Conservation (phyloP, 2,888 invertebrate species). For the Nomada hirtipes region DNA sequence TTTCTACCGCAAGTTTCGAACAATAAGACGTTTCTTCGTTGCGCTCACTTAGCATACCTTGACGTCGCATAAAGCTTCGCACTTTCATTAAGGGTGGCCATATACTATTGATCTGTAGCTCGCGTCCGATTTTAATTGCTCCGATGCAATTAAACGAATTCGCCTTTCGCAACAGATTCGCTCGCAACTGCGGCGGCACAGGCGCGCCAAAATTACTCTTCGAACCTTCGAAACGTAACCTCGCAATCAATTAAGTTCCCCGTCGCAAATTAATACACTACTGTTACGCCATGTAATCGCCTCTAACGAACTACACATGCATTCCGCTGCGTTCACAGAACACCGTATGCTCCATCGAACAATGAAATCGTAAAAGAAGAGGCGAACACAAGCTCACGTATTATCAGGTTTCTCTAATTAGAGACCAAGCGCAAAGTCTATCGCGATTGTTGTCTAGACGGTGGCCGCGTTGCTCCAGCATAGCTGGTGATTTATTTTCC, state of each 20-base stretch:
- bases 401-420: constrained; percentile 47
- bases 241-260: constrained; percentile 7
- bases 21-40: too few species aligned
- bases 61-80: too few species aligned
- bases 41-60: too few species aligned
- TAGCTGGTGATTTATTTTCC: constrained; percentile 20
- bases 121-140: too few species aligned
- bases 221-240: neutral
- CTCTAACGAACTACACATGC: too few species aligned
- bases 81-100: too few species aligned
- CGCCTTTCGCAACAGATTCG: too few species aligned
- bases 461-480: neutral
- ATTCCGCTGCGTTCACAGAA: neutral
- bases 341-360: neutral
- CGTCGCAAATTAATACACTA: neutral
- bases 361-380: neutral
- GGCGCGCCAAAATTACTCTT: neutral
- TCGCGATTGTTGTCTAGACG: neutral
- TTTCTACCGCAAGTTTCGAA: too few species aligned
- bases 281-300: neutral
- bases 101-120: too few species aligned
- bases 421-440: constrained; percentile 5
- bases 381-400: constrained; percentile 33
- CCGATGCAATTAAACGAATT: too few species aligned
- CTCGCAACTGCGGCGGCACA: too few species aligned